Conservation (phyloP, 2,888 invertebrate genomes). For the Hetaerina titia region DNA sequence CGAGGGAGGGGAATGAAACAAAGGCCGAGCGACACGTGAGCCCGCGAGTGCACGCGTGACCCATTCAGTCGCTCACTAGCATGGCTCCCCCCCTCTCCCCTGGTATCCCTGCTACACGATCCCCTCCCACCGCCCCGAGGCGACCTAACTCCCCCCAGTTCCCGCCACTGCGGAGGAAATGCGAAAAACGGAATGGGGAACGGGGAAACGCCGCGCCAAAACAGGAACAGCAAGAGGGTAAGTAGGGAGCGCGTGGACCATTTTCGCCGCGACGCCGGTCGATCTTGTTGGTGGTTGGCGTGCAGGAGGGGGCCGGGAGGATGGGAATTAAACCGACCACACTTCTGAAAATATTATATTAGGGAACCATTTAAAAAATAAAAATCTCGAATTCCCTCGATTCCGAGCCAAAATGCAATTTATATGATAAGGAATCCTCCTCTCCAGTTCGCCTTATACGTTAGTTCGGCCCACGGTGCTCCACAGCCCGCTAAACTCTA, state of each 20-base stretch:
- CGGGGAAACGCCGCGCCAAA: background rate
- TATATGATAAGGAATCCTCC: background rate
- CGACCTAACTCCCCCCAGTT: background rate
- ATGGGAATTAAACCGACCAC: no score
- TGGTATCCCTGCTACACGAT: background rate
- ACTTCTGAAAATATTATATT: background rate
- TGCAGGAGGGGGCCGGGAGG: background rate
- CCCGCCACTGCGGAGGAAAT: slow-evolving; percentile 62
- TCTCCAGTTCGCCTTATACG: no score
- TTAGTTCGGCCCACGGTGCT: no score
- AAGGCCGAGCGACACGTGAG: background rate
- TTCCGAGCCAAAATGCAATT: background rate
- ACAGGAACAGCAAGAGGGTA: background rate
- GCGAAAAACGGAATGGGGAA: slow-evolving; percentile 33
- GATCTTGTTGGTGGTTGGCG: background rate
- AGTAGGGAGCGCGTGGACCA: background rate
- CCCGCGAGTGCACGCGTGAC: background rate
- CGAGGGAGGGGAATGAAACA: background rate
- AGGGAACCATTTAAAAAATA: background rate
- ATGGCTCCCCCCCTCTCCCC: background rate
- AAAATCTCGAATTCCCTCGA: background rate
- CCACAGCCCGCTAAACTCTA: no score
- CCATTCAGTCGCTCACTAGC: background rate
- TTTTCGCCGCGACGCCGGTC: background rate
- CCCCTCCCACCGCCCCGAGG: background rate